phyloP scores from a whole-genome alignment of 2,797 vertebrate genomes.

The Gobio occitaniae region DNA sequence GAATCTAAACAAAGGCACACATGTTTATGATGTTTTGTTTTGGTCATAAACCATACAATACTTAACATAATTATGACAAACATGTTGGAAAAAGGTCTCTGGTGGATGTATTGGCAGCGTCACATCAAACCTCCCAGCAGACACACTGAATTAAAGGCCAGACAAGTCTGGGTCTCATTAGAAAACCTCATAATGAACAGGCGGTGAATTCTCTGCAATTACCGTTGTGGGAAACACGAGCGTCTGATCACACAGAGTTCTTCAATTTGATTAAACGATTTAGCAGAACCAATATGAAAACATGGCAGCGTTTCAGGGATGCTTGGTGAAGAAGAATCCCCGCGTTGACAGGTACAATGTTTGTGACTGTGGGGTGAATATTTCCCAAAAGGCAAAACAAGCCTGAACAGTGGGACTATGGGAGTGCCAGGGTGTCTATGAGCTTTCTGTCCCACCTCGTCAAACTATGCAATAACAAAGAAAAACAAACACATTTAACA shows the following conservation, averaged over 20 bases:
- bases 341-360: constrained; percentile 23
- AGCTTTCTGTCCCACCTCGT: constrained; percentile 46
- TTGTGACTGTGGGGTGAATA: constrained; percentile 30
- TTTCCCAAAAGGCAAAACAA: constrained; percentile 41
- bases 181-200: constrained; percentile 50
- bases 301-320: constrained; percentile 11
- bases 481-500: constrained; percentile 52
- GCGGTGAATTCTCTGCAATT: constrained; percentile 36
- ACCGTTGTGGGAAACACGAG: constrained; percentile 10
- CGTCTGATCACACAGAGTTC: constrained; percentile 43
- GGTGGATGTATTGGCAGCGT: constrained; percentile 31
- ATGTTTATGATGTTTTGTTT: constrained; percentile 30
- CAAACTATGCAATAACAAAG: constrained; percentile 38
- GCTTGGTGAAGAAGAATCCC: constrained; percentile 14
- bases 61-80: constrained; percentile 47
- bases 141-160: constrained; percentile 48
- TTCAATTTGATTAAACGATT: constrained; percentile 36
- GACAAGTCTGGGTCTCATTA: constrained; percentile 52
- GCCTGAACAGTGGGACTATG: constrained; percentile 39
- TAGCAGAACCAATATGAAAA: constrained; percentile 21
- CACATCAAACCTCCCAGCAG: constrained; percentile 44
- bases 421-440: constrained; percentile 45
- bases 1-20: constrained; percentile 39
- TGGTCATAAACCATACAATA: constrained; percentile 23
- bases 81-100: constrained; percentile 30